phyloP scores from a whole-genome alignment of 2,113 vertebrate species.

The Lanius collurio region DNA sequence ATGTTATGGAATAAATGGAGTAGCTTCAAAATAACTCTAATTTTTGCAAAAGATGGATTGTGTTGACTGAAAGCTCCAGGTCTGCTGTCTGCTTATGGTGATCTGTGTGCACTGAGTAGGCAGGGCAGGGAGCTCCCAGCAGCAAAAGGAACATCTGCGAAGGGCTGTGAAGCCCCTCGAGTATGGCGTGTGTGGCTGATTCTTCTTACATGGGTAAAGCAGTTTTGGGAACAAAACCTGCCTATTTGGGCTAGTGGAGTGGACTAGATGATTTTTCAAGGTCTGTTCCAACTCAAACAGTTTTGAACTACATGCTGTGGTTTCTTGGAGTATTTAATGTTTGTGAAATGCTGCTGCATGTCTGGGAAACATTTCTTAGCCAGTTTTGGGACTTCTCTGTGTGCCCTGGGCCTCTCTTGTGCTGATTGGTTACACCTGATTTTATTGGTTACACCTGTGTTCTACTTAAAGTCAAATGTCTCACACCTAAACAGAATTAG shows the following conservation, averaged over 20 bases:
- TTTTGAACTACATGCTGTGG: not conserved
- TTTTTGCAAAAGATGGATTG: not conserved
- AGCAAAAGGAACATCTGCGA: not conserved
- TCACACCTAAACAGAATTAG: not conserved
- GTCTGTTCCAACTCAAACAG: accelerated
- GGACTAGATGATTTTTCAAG: not conserved
- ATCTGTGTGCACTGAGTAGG: not conserved
- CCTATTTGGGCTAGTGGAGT: accelerated
- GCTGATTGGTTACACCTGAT: not conserved
- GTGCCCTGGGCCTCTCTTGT: not conserved
- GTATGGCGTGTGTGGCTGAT: not conserved
- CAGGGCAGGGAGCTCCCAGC: not conserved
- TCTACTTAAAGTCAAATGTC: not conserved
- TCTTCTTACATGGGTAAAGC: not conserved
- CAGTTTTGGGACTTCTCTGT: not conserved
- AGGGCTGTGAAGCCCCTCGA: not conserved
- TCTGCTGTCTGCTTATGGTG: accelerated
- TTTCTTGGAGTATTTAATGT: not conserved
- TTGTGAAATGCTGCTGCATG: not conserved
- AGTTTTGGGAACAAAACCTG: not conserved
- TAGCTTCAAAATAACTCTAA: not conserved
- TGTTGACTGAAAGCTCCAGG: not conserved
- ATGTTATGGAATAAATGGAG: not conserved
- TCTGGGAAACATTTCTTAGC: not conserved
- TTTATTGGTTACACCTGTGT: no score